Evolutionary conservation across 1,140 invertebrate genomes (phyloP), one percentile per base, ranked within the genome.

Genomic region (Kradibia gibbosae): DNA sequence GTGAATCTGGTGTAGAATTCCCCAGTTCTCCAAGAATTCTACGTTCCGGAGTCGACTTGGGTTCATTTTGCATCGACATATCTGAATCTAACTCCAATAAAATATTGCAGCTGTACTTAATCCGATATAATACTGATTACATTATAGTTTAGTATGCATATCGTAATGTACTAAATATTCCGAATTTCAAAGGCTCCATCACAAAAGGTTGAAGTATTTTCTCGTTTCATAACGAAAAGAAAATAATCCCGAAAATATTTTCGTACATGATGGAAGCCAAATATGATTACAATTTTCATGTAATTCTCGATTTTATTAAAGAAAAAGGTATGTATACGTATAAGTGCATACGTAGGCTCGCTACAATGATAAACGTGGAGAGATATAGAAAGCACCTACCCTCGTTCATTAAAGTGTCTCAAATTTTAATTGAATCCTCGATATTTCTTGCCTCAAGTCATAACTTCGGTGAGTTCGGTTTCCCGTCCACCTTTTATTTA

Each of bases 21-120:
- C 85, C 92, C 42, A 93, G 89, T 87, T 93, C 92, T 60, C 90
- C 90, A 62, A 93, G 89, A 55, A 91, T 89, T 84, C 86, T 92
- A 60, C 93, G 90, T 86, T 93, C 93, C 65, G 92, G 92, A 85
- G 92, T 92, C 7, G 75, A 42, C 50, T 85, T 88, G 89, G 39
- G 72, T 48, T 82, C 76, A 75, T 75, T 79, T 31, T 73, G 60
- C 45, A 34, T 72, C 39, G 82, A 79, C 82, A 83, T 83, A 73
- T 80, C 72, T 80, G 42, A 73, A 57, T 72, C 81, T 82, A 45
- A n/a, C 10, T 31, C 8, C 42, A 60, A 39, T 75, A 17, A 60
- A 15, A 76, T 28, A 31, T 28, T n/a, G n/a, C n/a, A n/a, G n/a
- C n/a, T n/a, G n/a, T n/a, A n/a, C n/a, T n/a, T n/a, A n/a, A n/a